These are phyloP conservation scores for Miichthys miiuy DNA, from an alignment of 2,797 vertebrate species.

Conservation along the genomic window DNA sequence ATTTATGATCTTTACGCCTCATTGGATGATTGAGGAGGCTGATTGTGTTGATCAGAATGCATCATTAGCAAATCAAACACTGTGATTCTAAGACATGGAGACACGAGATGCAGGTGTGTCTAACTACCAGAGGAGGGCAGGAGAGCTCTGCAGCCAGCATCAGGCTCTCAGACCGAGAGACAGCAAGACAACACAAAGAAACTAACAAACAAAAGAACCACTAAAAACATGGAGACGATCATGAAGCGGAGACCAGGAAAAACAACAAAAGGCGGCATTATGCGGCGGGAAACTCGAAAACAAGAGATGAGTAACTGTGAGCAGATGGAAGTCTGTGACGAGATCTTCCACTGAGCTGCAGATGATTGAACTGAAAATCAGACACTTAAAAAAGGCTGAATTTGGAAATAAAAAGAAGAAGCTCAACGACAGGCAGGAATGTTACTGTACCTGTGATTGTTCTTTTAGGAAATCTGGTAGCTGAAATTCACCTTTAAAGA, in stretches of 20 bases:
- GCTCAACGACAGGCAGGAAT: slow-evolving; percentile 79
- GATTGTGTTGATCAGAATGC: slow-evolving; percentile 5
- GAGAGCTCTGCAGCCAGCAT: slow-evolving; percentile 21
- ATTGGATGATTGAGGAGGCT: slow-evolving; percentile 4
- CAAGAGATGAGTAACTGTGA: slow-evolving; percentile 60
- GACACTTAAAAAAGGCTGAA: slow-evolving; percentile 28
- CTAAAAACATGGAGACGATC: slow-evolving; percentile 46
- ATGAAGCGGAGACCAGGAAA: slow-evolving; percentile 55
- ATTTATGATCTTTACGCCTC: too few species aligned
- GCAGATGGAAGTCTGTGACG: slow-evolving; percentile 58
- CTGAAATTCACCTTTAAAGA: slow-evolving; percentile 99
- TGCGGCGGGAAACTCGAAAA: slow-evolving; percentile 54
- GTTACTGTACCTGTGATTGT: slow-evolving; percentile 93
- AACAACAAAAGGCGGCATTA: slow-evolving; percentile 42
- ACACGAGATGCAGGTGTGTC: not conserved
- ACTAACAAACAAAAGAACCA: slow-evolving; percentile 41
- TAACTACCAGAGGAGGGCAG: slow-evolving; percentile 63
- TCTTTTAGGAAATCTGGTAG: slow-evolving; percentile 95
- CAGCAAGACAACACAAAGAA: slow-evolving; percentile 45
- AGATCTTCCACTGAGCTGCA: slow-evolving; percentile 44
- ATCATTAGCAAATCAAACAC: slow-evolving; percentile 1
- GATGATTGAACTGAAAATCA: slow-evolving; percentile 55
- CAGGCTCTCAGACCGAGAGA: slow-evolving; percentile 25
- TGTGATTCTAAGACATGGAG: slow-evolving; percentile 2
- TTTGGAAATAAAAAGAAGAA: slow-evolving; percentile 37